phyloP scores from a whole-genome alignment of 2,888 invertebrate species.

The Leptopterna dolabrata region DNA sequence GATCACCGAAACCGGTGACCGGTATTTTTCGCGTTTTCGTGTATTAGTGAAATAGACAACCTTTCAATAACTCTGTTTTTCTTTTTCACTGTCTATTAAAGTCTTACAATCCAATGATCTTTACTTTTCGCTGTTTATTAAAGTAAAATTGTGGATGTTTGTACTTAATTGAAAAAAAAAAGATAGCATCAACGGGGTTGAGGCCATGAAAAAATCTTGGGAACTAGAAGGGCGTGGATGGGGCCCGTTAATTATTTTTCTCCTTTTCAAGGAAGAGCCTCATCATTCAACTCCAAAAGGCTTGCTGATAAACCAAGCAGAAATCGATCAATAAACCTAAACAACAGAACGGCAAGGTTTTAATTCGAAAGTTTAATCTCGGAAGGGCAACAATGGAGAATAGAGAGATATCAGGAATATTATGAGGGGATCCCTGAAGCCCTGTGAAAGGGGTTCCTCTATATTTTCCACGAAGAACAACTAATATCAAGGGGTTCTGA shows the following conservation, averaged over 20 bases:
- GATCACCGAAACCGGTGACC: too few species aligned
- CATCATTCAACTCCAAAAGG: background rate
- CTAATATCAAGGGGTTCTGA: background rate
- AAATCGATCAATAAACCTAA: constrained; percentile 32
- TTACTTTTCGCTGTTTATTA: background rate
- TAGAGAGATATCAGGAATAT: constrained; percentile 23
- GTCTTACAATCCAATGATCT: background rate
- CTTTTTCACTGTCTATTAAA: too few species aligned
- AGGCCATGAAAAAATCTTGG: background rate
- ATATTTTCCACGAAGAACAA: background rate
- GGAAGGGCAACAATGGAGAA: constrained; percentile 10
- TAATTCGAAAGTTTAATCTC: constrained; percentile 39
- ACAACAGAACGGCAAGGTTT: background rate
- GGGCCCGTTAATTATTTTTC: constrained; percentile 28
- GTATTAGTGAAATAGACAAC: too few species aligned
- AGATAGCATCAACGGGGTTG: background rate
- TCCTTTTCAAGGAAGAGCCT: background rate
- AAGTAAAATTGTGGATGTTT: background rate
- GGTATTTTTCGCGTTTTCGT: too few species aligned
- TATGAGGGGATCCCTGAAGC: background rate
- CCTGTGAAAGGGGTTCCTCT: background rate
- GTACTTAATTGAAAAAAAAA: background rate
- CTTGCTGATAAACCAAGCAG: background rate
- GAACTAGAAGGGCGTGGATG: background rate
- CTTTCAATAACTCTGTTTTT: too few species aligned